Conservation (phyloP, 1,140 invertebrate genomes). For the Phortica variegata region DNA sequence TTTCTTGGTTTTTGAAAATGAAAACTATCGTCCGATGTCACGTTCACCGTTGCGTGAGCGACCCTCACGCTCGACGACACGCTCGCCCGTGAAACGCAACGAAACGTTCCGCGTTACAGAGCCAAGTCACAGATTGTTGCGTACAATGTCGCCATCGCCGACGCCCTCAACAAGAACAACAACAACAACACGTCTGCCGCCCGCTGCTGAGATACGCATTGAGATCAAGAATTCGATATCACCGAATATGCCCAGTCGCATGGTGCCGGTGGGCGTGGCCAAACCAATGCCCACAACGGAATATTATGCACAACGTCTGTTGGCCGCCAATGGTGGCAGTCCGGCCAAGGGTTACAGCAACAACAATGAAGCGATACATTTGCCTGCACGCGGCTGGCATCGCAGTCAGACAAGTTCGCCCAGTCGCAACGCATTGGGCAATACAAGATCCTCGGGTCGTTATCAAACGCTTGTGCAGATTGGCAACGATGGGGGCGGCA, state of each 20-base stretch:
- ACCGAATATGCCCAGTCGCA: constrained; percentile 40
- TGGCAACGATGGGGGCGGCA: constrained; percentile 22
- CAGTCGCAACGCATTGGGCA: constrained; percentile 4
- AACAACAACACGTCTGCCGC: constrained; percentile 1
- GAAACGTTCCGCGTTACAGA: constrained; percentile 46
- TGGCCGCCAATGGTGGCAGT: constrained; percentile 16
- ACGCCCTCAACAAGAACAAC: background rate
- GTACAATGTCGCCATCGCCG: constrained; percentile 26
- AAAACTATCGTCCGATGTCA: constrained; percentile 47
- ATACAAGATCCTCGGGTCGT: constrained; percentile 18
- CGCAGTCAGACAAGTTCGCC: constrained; percentile 21
- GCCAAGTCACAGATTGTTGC: constrained; percentile 11
- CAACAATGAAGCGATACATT: background rate
- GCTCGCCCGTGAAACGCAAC: constrained; percentile 52
- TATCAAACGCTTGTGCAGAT: constrained; percentile 47
- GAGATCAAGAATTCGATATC: constrained; percentile 54
- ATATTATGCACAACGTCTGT: constrained; percentile 33
- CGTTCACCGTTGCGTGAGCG: constrained; percentile 45
- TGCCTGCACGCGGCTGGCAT: constrained; percentile 17
- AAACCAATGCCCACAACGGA: constrained; percentile 49
- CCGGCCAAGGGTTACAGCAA: background rate
- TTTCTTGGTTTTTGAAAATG: constrained; percentile 49
- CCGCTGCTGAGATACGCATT: constrained; percentile 38
- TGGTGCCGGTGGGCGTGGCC: constrained; percentile 51
- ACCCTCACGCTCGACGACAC: constrained; percentile 35